A percentile compares a stretch with the other conserved stretches of the same genome.
Conservation (phyloP, 2,888 invertebrate genomes). For the Andrena haemorrhoa region DNA sequence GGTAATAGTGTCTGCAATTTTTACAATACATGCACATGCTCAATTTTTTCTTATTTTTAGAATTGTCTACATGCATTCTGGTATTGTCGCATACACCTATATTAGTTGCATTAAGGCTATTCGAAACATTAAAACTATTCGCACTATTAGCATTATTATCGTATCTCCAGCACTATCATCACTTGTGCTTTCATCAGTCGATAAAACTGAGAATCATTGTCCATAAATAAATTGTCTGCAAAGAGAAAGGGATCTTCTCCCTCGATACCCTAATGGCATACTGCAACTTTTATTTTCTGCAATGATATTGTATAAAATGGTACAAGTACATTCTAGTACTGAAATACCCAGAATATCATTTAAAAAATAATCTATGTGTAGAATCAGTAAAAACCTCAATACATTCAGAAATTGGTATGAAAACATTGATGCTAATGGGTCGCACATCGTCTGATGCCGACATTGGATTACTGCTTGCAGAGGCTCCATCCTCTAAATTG, state of each 20-base stretch:
- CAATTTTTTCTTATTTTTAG: not conserved
- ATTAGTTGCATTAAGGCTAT: not conserved
- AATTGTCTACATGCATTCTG: not conserved
- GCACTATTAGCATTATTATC: not conserved
- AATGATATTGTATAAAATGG: too few relatives aligned
- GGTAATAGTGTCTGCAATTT: not conserved
- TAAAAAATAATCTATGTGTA: too few relatives aligned
- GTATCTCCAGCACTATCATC: not conserved
- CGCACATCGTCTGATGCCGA: too few relatives aligned
- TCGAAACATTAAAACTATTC: conserved; percentile 4
- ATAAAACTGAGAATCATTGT: not conserved
- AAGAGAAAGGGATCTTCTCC: conserved; percentile 2
- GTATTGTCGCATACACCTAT: not conserved
- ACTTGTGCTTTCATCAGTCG: conserved; percentile 5
- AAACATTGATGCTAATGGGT: too few relatives aligned
- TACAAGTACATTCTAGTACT: too few relatives aligned
- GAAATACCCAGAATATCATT: too few relatives aligned
- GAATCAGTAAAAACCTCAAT: too few relatives aligned
- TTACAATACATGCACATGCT: not conserved
- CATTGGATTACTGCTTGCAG: too few relatives aligned
- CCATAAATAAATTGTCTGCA: conserved; percentile 5
- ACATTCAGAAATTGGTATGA: too few relatives aligned
- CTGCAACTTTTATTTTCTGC: not conserved
- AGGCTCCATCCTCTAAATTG: too few relatives aligned
- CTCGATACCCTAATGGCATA: not conserved